Evolutionary conservation across 1,140 invertebrate genomes (phyloP), one percentile per base, ranked within the genome.

Genomic region (Zaprionus lachaisei): DNA sequence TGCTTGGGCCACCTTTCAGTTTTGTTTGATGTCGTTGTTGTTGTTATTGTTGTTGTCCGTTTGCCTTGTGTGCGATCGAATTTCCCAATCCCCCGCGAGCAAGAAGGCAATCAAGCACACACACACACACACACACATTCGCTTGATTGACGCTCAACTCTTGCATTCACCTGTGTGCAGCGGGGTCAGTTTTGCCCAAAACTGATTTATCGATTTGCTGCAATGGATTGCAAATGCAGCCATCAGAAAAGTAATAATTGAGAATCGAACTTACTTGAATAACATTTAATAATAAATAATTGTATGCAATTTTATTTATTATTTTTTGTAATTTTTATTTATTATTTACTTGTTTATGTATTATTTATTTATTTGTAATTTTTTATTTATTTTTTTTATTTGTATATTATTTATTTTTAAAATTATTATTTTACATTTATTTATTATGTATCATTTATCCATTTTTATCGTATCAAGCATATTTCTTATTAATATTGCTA

Each of bases 11-110:
- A 64, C 69, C 69, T 63, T 72, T 72, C 37, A 72, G 61, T 64
- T 72, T 72, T 57, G 61, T 65, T 72, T 72, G 69, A 72, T 72
- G 69, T 65, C 31, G 67, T 22, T 37, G n/a, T 57, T 14, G 54
- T 47, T 51, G 58, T 58, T n/a, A n/a, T n/a, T 69, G 66, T 34
- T 57, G 34, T 31, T 71, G 60, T 34, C 63, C 63, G 69, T 24
- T 61, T 37, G 34, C 56, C 20, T 56, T 66, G 54, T 69, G 47
- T 38, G 67, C 77, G 81, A 84, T 83, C 81, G 64, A 77, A 69
- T 83, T 83, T 80, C 81, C 62, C 61, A 62, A 56, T 72, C 31
- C 62, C 68, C 55, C 31, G 24, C 12, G 28, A 61, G 67, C 47
- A 34, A 57, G 69, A 62, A 72, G 62, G 38, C 61, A 65, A 57